These are phyloP conservation scores for Corythornis madagascariensis DNA, from an alignment of 2,113 vertebrate genomes.

Conservation along the genomic window DNA sequence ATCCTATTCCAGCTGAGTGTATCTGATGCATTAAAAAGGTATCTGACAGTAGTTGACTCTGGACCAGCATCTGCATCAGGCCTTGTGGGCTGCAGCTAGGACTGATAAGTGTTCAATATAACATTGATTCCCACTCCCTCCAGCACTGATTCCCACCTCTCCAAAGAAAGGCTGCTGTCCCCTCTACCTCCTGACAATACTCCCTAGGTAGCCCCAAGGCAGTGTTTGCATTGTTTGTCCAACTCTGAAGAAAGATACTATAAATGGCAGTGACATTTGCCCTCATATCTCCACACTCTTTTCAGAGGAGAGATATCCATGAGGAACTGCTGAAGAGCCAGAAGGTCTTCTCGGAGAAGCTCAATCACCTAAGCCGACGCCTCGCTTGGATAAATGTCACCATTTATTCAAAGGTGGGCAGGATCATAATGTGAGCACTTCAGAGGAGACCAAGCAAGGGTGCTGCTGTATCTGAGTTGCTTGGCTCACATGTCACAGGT, in stretches of 20 bases:
- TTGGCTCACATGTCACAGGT: background rate
- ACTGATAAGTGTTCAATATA: background rate
- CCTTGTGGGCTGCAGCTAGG: background rate
- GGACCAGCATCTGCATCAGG: background rate
- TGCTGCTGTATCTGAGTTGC: background rate
- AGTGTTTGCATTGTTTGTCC: background rate
- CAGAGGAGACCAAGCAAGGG: background rate
- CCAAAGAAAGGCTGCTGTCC: background rate
- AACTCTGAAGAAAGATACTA: background rate
- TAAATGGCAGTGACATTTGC: background rate
- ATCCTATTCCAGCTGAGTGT: background rate
- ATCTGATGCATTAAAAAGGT: background rate
- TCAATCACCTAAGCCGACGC: slow-evolving; percentile 94
- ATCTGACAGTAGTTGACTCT: background rate
- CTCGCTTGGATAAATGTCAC: slow-evolving; percentile 98
- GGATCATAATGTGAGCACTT: background rate
- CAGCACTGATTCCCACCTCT: background rate
- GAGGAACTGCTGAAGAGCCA: slow-evolving; percentile 94
- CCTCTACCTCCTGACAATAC: background rate
- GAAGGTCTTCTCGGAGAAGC: slow-evolving; percentile 95
- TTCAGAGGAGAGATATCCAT: slow-evolving; percentile 90
- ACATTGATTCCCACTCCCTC: background rate
- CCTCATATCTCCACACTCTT: background rate
- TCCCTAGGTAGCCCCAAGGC: background rate
- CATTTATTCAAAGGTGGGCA: slow-evolving; percentile 94